Evolutionary conservation across 2,113 vertebrate species (phyloP), one percentile per base, ranked within the genome.

Genomic region (Sinocyclocheilus grahami): DNA sequence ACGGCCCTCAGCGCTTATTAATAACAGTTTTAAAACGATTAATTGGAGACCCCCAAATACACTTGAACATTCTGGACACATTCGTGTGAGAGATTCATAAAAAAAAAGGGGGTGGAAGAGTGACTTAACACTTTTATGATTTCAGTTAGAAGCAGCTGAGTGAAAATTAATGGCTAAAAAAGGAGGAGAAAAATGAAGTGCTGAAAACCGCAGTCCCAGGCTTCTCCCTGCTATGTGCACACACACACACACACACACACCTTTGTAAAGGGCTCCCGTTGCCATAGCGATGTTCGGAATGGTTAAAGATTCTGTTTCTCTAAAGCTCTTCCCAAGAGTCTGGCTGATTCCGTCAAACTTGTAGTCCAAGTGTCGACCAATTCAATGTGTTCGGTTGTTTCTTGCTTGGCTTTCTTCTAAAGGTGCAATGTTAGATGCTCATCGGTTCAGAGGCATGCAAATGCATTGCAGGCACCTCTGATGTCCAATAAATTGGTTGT

Each of bases 191-290:
- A 74, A 86, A 72, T 65, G 33, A 86, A 37, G 37, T 58, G 22
- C 63, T 82, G 84, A 85, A 75, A 81, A 77, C 83, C 37, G 48
- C 82, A 85, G 85, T 85, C 82, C 87, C 90, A 53, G 27, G 74
- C 84, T 88, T 76, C 12, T 63, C 51, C 78, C 72, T 16, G 62
- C 48, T 39, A 72, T 63, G 42, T n/a, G 13, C 75, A 30, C 30
- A 33, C 75, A 77, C 79, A 27, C 27, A 27, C 27, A 27, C 27
- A 27, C 27, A 83, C 85, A 78, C 30, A 33, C 30, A 33, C 75
- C 79, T 62, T 63, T 80, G 48, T 89, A 89, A 91, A 86, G 79
- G 85, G 86, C 87, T 88, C 78, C 30, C 13, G 89, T 91, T 90
- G 87, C 89, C 87, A 83, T 90, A 71, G 89, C 71, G 81, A 91